Conservation (phyloP, 35 echinoderm and acorn worm species). For the Chiridota heheva region DNA sequence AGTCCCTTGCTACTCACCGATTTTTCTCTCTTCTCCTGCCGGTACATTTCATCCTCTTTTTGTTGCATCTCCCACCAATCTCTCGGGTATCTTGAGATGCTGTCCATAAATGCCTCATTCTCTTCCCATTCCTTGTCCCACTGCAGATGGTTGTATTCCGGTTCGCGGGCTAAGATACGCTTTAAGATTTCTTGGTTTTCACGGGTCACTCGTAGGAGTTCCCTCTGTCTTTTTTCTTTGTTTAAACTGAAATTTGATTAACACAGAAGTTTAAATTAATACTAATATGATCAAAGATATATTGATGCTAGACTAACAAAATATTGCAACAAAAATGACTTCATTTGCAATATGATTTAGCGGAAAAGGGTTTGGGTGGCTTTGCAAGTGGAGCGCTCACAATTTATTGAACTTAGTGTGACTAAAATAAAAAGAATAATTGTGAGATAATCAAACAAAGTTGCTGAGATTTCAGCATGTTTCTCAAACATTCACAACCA, state of each 20-base stretch:
- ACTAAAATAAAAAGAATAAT: no score
- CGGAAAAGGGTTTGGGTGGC: no score
- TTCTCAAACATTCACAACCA: no score
- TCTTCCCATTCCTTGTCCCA: conserved; percentile 97
- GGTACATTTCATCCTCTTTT: conserved; percentile 63
- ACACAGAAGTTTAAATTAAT: not conserved
- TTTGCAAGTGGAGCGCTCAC: no score
- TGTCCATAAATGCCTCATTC: conserved; percentile 96
- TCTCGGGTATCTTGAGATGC: conserved; percentile 82
- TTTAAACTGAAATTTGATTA: conserved; percentile 71
- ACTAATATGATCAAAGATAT: no score
- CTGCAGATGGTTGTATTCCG: conserved; percentile 89
- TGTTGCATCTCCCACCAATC: conserved; percentile 96
- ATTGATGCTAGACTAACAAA: no score
- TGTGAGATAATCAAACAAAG: no score
- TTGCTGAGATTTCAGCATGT: no score
- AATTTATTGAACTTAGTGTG: no score
- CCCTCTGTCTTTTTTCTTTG: conserved; percentile 84
- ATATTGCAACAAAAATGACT: no score
- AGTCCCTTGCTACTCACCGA: no score
- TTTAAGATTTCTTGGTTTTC: conserved; percentile 98
- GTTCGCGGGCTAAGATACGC: conserved; percentile 89
- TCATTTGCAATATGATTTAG: no score
- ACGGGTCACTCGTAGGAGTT: conserved; percentile 79
- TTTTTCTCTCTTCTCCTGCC: conserved; percentile 57